Conservation (phyloP, 2,113 vertebrate genomes). For the Dasyurus viverrinus region DNA sequence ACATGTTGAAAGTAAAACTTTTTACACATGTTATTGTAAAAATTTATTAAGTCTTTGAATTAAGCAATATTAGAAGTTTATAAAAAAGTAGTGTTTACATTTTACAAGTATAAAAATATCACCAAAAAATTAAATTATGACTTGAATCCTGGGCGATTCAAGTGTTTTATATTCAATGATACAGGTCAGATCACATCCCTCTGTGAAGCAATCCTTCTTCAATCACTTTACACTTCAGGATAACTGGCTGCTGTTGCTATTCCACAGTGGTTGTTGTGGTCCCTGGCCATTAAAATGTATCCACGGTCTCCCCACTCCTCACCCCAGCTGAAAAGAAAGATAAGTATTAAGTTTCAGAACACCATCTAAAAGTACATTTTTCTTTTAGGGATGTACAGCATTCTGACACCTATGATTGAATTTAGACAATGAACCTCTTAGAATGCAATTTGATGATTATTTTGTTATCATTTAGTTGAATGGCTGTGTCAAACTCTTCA, state of each 20-base stretch:
- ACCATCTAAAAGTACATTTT: not conserved
- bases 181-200: slow-evolving; percentile 57
- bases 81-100: slow-evolving; percentile 75
- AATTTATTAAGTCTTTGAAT: slow-evolving; percentile 76
- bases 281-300: slow-evolving; percentile 88
- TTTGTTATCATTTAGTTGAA: not conserved
- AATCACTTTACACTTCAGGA: slow-evolving; percentile 81
- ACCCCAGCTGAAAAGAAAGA: slow-evolving; percentile 86
- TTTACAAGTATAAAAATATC: slow-evolving; percentile 81
- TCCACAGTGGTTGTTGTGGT: slow-evolving; percentile 89
- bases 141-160: slow-evolving; percentile 74
- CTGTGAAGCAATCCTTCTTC: not conserved
- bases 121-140: slow-evolving; percentile 77
- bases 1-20: slow-evolving; percentile 65
- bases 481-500: not conserved
- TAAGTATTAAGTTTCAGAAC: slow-evolving; percentile 3
- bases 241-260: slow-evolving; percentile 90
- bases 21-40: slow-evolving; percentile 75
- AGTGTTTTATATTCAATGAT: slow-evolving; percentile 65
- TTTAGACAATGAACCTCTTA: not conserved
- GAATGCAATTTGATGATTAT: not conserved
- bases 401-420: not conserved
- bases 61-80: slow-evolving; percentile 83
- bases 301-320: slow-evolving; percentile 86
- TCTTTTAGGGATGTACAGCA: slow-evolving; percentile 10